Evolutionary conservation across 2,113 vertebrate species (phyloP).

Genomic region (Scartelaos histophorus): DNA sequence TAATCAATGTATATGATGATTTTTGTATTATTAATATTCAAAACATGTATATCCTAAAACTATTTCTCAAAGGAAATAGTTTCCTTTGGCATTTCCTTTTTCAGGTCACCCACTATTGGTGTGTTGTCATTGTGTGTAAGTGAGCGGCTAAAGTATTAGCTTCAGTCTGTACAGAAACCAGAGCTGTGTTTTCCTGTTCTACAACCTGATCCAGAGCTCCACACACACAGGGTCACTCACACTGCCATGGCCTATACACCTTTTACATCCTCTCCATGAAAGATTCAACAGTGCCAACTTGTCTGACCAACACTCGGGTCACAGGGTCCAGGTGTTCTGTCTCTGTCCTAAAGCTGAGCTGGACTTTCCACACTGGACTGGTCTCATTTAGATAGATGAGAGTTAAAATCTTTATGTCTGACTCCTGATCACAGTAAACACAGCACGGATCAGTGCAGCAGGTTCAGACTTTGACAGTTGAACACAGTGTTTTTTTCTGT

Average conservation of each 20-base stretch:
- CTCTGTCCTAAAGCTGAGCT: constrained; percentile 1
- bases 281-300: constrained; percentile 52
- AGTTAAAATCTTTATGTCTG: neutral
- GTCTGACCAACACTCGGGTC: constrained; percentile 30
- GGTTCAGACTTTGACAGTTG: neutral
- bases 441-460: neutral
- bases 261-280: constrained; percentile 50
- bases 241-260: neutral
- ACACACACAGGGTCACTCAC: constrained; percentile 6
- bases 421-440: neutral
- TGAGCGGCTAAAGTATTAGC: constrained; percentile 28
- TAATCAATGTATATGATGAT: neutral
- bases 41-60: neutral
- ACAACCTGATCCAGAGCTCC: constrained; percentile 54
- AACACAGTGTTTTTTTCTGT: neutral
- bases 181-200: constrained; percentile 65
- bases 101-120: constrained; percentile 12
- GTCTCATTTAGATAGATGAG: neutral
- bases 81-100: neutral
- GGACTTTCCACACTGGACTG: neutral
- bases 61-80: too few species aligned
- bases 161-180: constrained; percentile 55
- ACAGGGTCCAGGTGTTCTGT: neutral
- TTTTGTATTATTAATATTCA: too few species aligned
- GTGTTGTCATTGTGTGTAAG: neutral